These are phyloP conservation scores for Drosophila suzukii DNA, from an alignment of 1,140 invertebrate species.

Conservation along the genomic window DNA sequence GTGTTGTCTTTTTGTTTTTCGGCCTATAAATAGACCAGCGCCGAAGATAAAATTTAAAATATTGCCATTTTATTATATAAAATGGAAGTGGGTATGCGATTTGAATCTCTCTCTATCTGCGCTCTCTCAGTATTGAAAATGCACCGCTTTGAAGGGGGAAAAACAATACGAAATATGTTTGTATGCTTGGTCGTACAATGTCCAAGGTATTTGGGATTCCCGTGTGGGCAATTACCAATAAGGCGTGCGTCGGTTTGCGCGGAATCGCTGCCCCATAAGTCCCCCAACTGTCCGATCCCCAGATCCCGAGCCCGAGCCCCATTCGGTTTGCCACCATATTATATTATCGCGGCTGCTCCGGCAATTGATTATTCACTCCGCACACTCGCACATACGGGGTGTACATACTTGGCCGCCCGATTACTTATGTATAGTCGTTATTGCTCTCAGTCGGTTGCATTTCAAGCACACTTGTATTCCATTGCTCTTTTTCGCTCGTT, in stretches of 20 bases:
- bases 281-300: constrained; percentile 1
- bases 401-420: constrained; percentile 6
- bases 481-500: neutral
- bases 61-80: constrained; percentile 67
- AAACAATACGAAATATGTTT: constrained; percentile 48
- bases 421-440: constrained; percentile 13
- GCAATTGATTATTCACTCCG: constrained; percentile 77
- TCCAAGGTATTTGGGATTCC: constrained; percentile 73
- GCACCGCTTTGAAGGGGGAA: constrained; percentile 32
- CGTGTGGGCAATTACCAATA: constrained; percentile 74
- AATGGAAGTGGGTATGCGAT: constrained; percentile 10
- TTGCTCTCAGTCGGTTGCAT: constrained; percentile 27
- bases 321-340: constrained; percentile 24
- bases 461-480: constrained; percentile 25
- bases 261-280: constrained; percentile 19
- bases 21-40: constrained; percentile 61
- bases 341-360: constrained; percentile 40
- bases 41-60: constrained; percentile 66
- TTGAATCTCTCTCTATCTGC: neutral
- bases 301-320: constrained; percentile 2
- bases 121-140: constrained; percentile 28
- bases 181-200: constrained; percentile 41
- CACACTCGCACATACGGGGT: constrained; percentile 22
- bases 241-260: constrained; percentile 37
- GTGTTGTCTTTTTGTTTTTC: constrained; percentile 13